These are phyloP conservation scores for Merodon equestris DNA, from an alignment of 2,888 invertebrate species.

Conservation along the genomic window DNA sequence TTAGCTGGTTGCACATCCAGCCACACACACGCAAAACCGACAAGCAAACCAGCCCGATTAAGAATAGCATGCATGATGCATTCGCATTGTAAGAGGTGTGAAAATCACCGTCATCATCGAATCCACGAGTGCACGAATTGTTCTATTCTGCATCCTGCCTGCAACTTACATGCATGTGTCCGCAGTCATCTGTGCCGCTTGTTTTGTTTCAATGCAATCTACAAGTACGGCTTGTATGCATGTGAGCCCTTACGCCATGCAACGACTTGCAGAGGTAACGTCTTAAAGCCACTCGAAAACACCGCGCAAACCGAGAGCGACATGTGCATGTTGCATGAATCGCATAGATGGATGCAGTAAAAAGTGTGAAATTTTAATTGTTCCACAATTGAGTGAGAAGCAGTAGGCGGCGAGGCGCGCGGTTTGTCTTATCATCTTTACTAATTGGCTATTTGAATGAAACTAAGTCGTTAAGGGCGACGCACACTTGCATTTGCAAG, in stretches of 20 bases:
- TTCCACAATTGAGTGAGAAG: slow-evolving; percentile 37
- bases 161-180: background rate
- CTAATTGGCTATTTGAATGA: slow-evolving; percentile 62
- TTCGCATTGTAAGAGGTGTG: slow-evolving; percentile 61
- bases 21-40: too few relatives aligned
- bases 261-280: too few relatives aligned
- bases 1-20: slow-evolving; percentile 38
- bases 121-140: slow-evolving; percentile 44
- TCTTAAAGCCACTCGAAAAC: too few relatives aligned
- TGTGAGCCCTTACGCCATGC: too few relatives aligned
- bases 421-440: slow-evolving; percentile 58
- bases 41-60: too few relatives aligned
- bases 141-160: slow-evolving; percentile 31
- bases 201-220: too few relatives aligned
- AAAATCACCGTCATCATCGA: slow-evolving; percentile 63
- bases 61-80: slow-evolving; percentile 43
- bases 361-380: slow-evolving; percentile 60
- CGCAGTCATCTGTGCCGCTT: background rate
- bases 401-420: slow-evolving; percentile 21
- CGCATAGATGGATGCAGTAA: background rate
- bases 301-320: too few relatives aligned
- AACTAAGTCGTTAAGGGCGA: slow-evolving; percentile 43
- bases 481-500: slow-evolving; percentile 12
- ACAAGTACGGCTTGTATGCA: too few relatives aligned
- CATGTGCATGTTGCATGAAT: too few relatives aligned